A percentile compares a stretch with the other conserved stretches of the same genome.
Evolutionary conservation across 2,113 vertebrate species (phyloP).

Genomic region (Callospermophilus lateralis): DNA sequence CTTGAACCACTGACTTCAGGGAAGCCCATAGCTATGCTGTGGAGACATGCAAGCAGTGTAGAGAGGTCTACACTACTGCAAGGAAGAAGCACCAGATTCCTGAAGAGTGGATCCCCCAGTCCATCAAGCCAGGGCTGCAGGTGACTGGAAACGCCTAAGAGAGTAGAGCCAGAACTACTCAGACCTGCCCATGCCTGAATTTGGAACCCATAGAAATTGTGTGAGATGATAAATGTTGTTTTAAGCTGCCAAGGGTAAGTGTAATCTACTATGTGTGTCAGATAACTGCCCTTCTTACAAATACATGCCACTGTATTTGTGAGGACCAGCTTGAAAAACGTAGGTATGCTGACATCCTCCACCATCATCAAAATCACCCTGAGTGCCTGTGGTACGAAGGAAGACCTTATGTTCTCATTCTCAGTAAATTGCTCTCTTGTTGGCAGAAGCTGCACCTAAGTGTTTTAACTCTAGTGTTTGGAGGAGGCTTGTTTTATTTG

Average conservation of each 20-base stretch:
- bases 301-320: neutral
- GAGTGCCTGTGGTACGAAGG: neutral
- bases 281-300: neutral
- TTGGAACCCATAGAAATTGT: neutral
- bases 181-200: neutral
- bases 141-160: neutral
- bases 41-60: no score
- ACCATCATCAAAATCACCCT: neutral
- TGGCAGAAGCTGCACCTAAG: neutral
- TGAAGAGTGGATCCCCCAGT: neutral
- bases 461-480: slow-evolving; percentile 1
- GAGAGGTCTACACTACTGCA: accelerated
- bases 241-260: neutral
- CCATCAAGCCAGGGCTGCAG: neutral
- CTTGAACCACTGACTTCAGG: neutral
- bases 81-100: neutral
- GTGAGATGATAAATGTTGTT: neutral
- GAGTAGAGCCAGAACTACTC: neutral
- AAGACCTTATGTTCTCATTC: neutral
- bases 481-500: neutral
- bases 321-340: neutral
- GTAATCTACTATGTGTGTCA: neutral
- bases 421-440: neutral
- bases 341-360: neutral
- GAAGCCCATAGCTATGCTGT: accelerated